Base-by-base conservation (phyloP, 2,888 invertebrate species). In the Pantelozetes paolii region DNA sequence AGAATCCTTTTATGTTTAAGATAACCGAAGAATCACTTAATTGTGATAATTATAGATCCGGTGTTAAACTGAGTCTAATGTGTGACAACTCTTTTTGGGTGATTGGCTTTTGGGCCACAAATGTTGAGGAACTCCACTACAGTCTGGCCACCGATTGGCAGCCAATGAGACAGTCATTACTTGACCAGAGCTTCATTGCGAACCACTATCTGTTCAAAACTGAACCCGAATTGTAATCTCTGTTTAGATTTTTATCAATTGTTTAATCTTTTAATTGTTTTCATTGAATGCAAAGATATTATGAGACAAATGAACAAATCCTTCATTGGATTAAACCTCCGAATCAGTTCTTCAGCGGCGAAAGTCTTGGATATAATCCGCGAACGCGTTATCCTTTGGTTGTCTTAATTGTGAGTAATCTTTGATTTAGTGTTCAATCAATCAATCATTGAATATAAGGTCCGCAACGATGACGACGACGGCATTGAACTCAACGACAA, bases 311-410 rank as follows among this genome's bases (percentile, higher is more conserved):
- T 45, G 70, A 70, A 15, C 30, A 70, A 9, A 36, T 74, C 45
- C 50, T 48, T 28, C 74, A 74, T 62, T 70, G 54, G 59, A 32
- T 75, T 64, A 50, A 30, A 75, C 36, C 72, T 1, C 72, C 69
- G 13, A 32, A 62, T 18, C 26, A 62, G 23, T 40, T 30, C 28
- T 59, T 73, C 28, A 62, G 23, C 30, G 42, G 36, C 13, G 73
- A 73, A 69, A 54, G 48, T 32, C 40, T 76, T 64, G 45, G 72
- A 45, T 89, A 48, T 32, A 74, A 90, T 72, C 90, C 90, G 0
- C 84, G 90, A 76, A 85, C 88, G 77, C 88, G 89, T 81, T 91
- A 91, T 82, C 90, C 91, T 2, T 84, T 91, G 67, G 90, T 90
- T 45, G 88, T 90, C 78, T 88, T 90, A 77, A 84, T 90, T 2